Percentiles rank a stretch among this genome's conserved stretches.
Evolutionary conservation across 2,113 vertebrate species (phyloP).

Genomic region (Phrynosoma platyrhinos): DNA sequence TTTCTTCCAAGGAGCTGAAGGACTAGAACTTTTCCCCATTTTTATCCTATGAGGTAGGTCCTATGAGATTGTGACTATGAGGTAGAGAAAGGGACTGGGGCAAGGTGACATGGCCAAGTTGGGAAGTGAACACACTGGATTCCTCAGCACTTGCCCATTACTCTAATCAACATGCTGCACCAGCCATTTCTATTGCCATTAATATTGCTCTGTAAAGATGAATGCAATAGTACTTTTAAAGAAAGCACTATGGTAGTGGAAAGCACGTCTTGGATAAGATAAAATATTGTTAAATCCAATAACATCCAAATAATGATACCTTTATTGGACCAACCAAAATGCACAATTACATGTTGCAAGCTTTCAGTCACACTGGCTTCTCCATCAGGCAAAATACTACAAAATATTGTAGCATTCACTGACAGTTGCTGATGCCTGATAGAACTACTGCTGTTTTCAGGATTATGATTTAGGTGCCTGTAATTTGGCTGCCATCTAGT

Average conservation of each 20-base stretch:
- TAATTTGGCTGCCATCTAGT: conserved; percentile 20
- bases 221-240: not conserved
- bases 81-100: too few relatives aligned
- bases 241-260: not conserved
- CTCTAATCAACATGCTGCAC: not conserved
- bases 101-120: not conserved
- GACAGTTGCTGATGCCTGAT: not conserved
- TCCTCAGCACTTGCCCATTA: not conserved
- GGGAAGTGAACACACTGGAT: not conserved
- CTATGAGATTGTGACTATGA: too few relatives aligned
- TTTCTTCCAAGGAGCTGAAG: too few relatives aligned
- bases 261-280: not conserved
- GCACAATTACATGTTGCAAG: too few relatives aligned
- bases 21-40: not conserved
- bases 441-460: not conserved
- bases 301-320: too few relatives aligned
- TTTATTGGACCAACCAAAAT: too few relatives aligned
- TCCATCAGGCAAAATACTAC: too few relatives aligned
- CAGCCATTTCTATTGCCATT: not conserved
- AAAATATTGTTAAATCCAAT: not conserved
- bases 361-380: too few relatives aligned
- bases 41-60: not conserved
- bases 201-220: not conserved
- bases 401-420: not conserved
- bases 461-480: not conserved